Base-by-base conservation (phyloP, 2,888 invertebrate genomes). In the Thysanoteuthis rhombus region DNA sequence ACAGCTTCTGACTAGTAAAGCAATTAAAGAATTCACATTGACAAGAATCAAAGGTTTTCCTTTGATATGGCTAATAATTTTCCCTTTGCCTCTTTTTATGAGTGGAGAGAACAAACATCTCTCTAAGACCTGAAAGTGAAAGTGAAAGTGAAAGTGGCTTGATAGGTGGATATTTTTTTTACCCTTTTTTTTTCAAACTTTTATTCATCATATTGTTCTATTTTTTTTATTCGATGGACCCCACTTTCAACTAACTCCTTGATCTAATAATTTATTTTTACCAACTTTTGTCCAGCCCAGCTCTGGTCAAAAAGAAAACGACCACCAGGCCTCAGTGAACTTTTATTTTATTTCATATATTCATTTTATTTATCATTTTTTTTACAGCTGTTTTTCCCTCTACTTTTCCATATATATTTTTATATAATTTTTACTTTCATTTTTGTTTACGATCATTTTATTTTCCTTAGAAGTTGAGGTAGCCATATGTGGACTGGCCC, bases 21-120 rank as follows among this genome's bases (percentile, higher is more conserved):
- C 75, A 75, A 75, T 75, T 75, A 75, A 75, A 75, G 75, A 75
- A 75, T 75, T 75, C 75, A 75, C 75, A 75, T 75, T 75, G 75
- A 75, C 75, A 75, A 75, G 75, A 75, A 75, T 75, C 75, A 75
- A 75, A 36, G 75, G 75, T 75, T 19, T 75, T 75, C 36, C n/a
- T 75, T 75, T 75, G 75, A 75, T 75, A 75, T 75, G 75, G 75
- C 75, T 75, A 75, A 75, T 75, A 75, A 75, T 75, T 75, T 75
- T 75, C 75, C n/a, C n/a, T 75, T 75, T 52, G 52, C n/a, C 75
- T 75, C 75, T 75, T 75, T 75, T 75, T 36, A 75, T 75, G 75
- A n/a, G 75, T 36, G 12, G n/a, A n/a, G 36, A 75, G 75, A 75
- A 25, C 75, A 75, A 75, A 75, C 75, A 75, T 75, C 16, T 75